Evolutionary conservation across 2,888 invertebrate species (phyloP).

Genomic region (Ennomos fuscantarius): DNA sequence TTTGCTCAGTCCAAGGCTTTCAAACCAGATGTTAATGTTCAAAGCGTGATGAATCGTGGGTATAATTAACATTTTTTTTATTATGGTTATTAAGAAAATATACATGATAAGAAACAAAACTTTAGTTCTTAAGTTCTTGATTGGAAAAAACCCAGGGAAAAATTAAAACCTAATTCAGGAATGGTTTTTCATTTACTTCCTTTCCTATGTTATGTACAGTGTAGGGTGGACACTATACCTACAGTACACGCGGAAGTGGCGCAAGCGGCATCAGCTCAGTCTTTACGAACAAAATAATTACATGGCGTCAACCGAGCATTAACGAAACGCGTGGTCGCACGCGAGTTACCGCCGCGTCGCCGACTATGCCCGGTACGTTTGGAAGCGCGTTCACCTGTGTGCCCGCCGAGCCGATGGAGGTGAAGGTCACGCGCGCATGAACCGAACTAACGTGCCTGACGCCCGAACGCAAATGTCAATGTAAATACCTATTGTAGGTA

Average conservation of each 20-base stretch:
- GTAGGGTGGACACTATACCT: background rate
- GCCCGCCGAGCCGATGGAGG: conserved; percentile 58
- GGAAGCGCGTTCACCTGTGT: conserved; percentile 70
- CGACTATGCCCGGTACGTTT: conserved; percentile 43
- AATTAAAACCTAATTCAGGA: too few species aligned
- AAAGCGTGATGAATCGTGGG: background rate
- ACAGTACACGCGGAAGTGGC: background rate
- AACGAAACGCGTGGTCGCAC: conserved; percentile 27
- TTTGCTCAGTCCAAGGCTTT: conserved; percentile 1
- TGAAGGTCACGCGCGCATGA: conserved; percentile 76
- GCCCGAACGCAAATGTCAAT: conserved; percentile 68
- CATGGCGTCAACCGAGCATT: conserved; percentile 15
- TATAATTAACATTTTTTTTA: too few species aligned
- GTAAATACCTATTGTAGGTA: conserved; percentile 57
- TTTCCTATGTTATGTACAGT: too few species aligned
- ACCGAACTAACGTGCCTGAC: conserved; percentile 54
- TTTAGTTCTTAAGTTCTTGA: too few species aligned
- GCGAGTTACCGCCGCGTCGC: conserved; percentile 18
- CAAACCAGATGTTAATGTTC: background rate
- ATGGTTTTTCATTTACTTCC: too few species aligned
- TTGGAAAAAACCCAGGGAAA: too few species aligned
- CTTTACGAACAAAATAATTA: background rate
- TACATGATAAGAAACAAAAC: too few species aligned
- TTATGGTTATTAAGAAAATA: too few species aligned
- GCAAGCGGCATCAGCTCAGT: background rate